Base-by-base conservation (phyloP, 2,113 vertebrate genomes). In the Pedionomus torquatus region DNA sequence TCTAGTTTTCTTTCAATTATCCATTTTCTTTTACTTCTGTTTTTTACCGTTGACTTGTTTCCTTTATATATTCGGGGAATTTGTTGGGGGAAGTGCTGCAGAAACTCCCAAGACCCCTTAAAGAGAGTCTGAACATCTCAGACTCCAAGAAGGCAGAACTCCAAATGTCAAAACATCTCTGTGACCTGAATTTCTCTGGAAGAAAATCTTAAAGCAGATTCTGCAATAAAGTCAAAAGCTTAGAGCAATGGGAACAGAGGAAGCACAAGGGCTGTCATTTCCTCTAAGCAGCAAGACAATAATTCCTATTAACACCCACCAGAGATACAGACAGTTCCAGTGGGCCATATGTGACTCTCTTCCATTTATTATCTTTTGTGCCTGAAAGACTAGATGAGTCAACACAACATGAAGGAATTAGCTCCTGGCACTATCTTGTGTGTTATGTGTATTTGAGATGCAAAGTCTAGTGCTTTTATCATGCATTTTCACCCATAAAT, bases 171-270 rank as follows among this genome's bases (percentile, higher is more conserved):
- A 94, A 95, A 70, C 23, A 58, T 58, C 69, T 83, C 55, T 49
- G 65, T 78, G 80, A 89, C 92, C 71, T 84, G 83, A 51, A 84
- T 79, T 84, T 83, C 30, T 91, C 51, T 75, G 4, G 4, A 93
- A 94, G 21, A 93, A 91, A 89, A 89, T 75, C 51, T 91, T 89
- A 52, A 71, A 91, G 83, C 46, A 61, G 13, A 79, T 95, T 92
- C 90, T 84, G 30, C 86, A 87, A 76, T 49, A 76, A 81, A 92
- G 60, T 65, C 51, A 84, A 93, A 79, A 90, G 30, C 74, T 82
- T 82, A 70, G 69, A 93, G 68, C 49, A 61, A 31, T 35, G 68
- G 70, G 77, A 95, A 76, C 39, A 84, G 72, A 87, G 57, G 83
- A 92, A 93, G 52, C 72, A 64, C 66, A 65, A 93, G 48, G 78